phyloP scores from a whole-genome alignment of 2,113 vertebrate genomes.

The Myrmophylax atrothorax region DNA sequence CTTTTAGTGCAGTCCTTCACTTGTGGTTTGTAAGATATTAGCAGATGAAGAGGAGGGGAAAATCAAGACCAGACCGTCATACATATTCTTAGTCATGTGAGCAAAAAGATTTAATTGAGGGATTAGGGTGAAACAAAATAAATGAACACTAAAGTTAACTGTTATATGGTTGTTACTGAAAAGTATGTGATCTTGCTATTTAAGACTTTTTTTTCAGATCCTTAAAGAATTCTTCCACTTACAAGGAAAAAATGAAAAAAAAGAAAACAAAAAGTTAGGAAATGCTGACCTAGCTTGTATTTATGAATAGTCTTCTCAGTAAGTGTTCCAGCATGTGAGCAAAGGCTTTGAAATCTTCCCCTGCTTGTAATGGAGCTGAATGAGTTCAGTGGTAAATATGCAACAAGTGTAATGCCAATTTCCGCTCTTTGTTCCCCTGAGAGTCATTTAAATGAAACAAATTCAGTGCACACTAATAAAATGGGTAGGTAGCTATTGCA shows the following conservation, averaged over 20 bases:
- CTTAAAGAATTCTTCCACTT: background rate
- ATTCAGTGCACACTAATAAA: conserved; percentile 35
- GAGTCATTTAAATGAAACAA: conserved; percentile 34
- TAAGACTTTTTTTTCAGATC: background rate
- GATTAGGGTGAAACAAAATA: background rate
- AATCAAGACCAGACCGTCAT: background rate
- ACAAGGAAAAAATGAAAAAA: background rate
- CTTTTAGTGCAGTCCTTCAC: background rate
- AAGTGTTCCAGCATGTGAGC: background rate
- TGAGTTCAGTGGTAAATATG: conserved; percentile 13
- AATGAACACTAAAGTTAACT: background rate
- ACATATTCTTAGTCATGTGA: background rate
- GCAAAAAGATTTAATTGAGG: background rate
- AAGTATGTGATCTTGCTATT: background rate
- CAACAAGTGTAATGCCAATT: conserved; percentile 47
- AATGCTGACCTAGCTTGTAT: background rate
- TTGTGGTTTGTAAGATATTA: background rate
- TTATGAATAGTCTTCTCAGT: background rate
- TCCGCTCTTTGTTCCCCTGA: conserved; percentile 18
- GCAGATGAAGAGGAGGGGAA: background rate
- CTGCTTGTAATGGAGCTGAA: background rate
- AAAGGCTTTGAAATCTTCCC: conserved; percentile 45
- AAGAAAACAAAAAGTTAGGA: background rate
- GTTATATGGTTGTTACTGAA: background rate
- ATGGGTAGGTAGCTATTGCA: conserved; percentile 31